Percentiles rank a stretch among this genome's conserved stretches.
Evolutionary conservation across 2,797 vertebrate species (phyloP).

Genomic region (Gallinago nigripennis): DNA sequence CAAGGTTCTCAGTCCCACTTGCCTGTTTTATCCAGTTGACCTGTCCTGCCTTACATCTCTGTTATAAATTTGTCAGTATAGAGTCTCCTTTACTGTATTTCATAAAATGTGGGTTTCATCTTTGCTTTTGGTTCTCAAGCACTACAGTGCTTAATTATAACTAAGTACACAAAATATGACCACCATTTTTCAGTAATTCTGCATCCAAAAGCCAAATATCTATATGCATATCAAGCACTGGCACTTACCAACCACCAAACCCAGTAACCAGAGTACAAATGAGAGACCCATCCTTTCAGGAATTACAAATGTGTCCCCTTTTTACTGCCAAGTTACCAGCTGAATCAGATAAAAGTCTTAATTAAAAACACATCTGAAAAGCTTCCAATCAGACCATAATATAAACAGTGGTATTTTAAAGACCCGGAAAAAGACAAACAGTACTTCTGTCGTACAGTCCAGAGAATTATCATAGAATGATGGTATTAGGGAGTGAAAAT

Average conservation of each 20-base stretch:
- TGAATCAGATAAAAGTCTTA: background rate
- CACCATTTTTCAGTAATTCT: background rate
- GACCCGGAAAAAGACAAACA: background rate
- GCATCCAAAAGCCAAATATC: background rate
- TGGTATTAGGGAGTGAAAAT: too few species aligned
- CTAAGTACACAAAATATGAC: background rate
- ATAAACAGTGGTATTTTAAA: background rate
- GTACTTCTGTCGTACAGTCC: background rate
- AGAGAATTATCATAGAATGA: background rate
- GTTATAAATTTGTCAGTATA: background rate
- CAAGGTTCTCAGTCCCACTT: background rate
- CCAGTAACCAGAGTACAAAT: background rate
- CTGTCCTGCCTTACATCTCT: background rate
- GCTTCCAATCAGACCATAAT: background rate
- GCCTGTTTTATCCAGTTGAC: background rate
- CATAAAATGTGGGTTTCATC: background rate
- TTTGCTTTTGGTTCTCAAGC: background rate
- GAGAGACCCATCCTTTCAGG: background rate
- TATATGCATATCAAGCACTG: background rate
- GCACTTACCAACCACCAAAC: background rate
- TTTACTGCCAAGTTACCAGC: background rate
- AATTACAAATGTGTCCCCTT: background rate
- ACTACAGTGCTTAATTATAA: background rate
- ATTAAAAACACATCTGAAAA: slow-evolving; percentile 8
- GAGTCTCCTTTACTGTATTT: background rate